Evolutionary conservation across 2,888 invertebrate species (phyloP).

Genomic region (Magallana nippona): DNA sequence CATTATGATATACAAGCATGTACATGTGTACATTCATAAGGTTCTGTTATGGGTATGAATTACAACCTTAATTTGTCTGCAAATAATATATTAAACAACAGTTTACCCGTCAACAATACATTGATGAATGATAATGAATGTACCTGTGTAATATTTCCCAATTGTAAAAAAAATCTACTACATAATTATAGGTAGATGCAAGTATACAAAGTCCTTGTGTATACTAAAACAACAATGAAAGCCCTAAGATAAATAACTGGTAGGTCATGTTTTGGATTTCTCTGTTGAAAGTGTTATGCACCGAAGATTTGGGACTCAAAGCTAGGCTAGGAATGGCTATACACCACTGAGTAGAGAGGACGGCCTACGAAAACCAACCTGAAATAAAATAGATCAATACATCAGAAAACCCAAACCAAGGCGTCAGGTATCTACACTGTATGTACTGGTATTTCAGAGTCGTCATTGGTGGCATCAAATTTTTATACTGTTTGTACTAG

Average conservation of each 20-base stretch:
- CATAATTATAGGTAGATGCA: not conserved
- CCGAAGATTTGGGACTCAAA: not conserved
- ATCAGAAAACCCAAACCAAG: too few relatives aligned
- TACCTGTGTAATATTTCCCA: not conserved
- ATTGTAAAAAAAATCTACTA: not conserved
- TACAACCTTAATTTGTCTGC: too few relatives aligned
- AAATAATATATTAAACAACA: too few relatives aligned
- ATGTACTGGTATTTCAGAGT: too few relatives aligned
- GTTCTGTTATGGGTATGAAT: too few relatives aligned
- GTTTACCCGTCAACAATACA: too few relatives aligned
- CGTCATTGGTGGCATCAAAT: too few relatives aligned
- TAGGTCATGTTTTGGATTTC: not conserved
- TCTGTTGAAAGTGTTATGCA: not conserved
- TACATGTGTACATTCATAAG: too few relatives aligned
- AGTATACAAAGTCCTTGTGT: not conserved
- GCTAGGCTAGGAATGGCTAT: not conserved
- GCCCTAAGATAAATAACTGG: not conserved
- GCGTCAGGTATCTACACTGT: too few relatives aligned
- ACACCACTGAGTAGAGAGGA: not conserved
- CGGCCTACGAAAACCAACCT: conserved; percentile 4
- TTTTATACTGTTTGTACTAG: too few relatives aligned
- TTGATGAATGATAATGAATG: too few relatives aligned
- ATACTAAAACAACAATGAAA: conserved; percentile 7
- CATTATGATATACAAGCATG: too few relatives aligned
- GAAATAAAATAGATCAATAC: not conserved